Base-by-base conservation (phyloP, 2,113 vertebrate genomes). In the Otocyon megalotis region DNA sequence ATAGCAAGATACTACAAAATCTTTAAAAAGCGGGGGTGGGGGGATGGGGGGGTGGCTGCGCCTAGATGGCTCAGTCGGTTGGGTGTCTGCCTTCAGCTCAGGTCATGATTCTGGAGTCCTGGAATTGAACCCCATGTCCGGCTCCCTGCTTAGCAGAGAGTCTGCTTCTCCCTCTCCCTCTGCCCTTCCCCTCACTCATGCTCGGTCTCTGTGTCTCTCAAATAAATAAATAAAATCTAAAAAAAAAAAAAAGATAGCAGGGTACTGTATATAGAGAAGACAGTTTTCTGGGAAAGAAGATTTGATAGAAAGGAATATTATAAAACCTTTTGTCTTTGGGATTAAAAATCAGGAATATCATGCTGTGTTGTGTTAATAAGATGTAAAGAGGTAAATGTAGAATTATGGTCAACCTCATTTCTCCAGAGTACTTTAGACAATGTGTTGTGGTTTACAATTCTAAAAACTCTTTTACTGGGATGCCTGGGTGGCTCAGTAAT, bases 291-390 rank as follows among this genome's bases (percentile, higher is more conserved):
- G 65, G 56, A 53, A 81, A 69, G 24, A 80, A 15, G 6, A 26
- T 67, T 28, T 77, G 9, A 35, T 54, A 92, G 16, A 53, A 35
- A 84, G 15, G 32, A 77, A 84, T 43, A 26, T 8, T 69, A 17
- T 77, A 77, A 82, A 20, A 17, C 43, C 62, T 60, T 94, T 81
- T 76, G 43, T 76, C 35, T 74, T 93, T 43, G 48, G 16, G 15
- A 88, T 74, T 74, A 90, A 96, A 96, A 71, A 20, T 85, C 43
- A 54, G 91, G 32, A 90, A 71, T 79, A 71, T 69, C 32, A 89
- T 50, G 0, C 24, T 83, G 15, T 20, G 12, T 71, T 22, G 13
- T 82, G 14, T 67, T 89, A 60, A 60, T 85, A 62, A 90, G 62
- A 69, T 79, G 19, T 22, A 86, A 86, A 16, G 10, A 60, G 11